These are phyloP conservation scores for Cercopithecus diana DNA, from an alignment of 2,797 vertebrate genomes.

Conservation along the genomic window DNA sequence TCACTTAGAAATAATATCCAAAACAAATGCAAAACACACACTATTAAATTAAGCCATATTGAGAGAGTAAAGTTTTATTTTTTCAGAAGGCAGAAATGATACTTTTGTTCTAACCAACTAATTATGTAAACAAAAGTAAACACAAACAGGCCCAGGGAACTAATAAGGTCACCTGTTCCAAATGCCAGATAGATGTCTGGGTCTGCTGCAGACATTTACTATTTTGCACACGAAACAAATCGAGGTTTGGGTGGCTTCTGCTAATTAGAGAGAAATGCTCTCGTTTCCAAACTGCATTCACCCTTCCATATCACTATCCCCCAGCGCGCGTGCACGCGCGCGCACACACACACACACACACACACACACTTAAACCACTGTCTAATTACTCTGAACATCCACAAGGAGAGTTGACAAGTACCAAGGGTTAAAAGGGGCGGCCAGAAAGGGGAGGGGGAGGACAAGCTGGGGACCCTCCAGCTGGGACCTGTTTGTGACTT, in stretches of 20 bases:
- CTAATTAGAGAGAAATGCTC: constrained; percentile 15
- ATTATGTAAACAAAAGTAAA: constrained; percentile 83
- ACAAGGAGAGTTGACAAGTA: constrained; percentile 56
- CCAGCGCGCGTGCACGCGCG: background rate
- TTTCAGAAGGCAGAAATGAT: constrained; percentile 68
- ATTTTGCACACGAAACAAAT: background rate
- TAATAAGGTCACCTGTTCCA: constrained; percentile 74
- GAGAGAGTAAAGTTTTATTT: background rate
- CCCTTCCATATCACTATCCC: no score
- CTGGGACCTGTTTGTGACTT: constrained; percentile 83
- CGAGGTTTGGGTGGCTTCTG: background rate
- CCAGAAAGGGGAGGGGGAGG: background rate
- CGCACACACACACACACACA: constrained; percentile 39
- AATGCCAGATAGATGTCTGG: background rate
- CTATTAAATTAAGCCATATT: background rate
- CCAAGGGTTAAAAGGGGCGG: background rate
- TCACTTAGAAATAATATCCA: background rate
- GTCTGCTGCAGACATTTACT: background rate
- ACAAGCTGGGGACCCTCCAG: constrained; percentile 71
- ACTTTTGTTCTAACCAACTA: constrained; percentile 79
- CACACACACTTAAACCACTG: constrained; percentile 56
- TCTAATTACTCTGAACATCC: constrained; percentile 72
- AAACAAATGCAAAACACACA: constrained; percentile 9
- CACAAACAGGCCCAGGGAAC: constrained; percentile 82
- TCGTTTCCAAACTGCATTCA: background rate